A percentile compares a stretch with the other conserved stretches of the same genome.
These are phyloP conservation scores for Callipepla squamata DNA, from an alignment of 2,113 vertebrate species.

Conservation along the genomic window DNA sequence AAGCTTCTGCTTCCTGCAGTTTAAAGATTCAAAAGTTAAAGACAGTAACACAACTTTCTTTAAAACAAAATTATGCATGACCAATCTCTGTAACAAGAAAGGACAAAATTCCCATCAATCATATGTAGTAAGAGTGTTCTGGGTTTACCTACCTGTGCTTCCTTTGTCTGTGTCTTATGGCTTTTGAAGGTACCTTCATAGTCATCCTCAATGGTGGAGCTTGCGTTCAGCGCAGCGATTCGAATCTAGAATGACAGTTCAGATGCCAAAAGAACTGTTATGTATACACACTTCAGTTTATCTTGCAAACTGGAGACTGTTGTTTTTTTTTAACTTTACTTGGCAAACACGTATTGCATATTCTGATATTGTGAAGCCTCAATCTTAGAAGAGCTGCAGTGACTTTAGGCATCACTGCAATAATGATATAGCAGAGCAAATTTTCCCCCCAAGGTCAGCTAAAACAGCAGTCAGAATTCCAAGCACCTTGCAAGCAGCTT, in stretches of 20 bases:
- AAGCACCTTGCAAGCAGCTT: background rate
- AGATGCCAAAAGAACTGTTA: accelerated
- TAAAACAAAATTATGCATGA: background rate
- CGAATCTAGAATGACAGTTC: slow-evolving; percentile 81
- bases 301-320: background rate
- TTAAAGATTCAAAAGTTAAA: background rate
- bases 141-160: slow-evolving; percentile 86
- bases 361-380: background rate
- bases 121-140: background rate
- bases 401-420: background rate
- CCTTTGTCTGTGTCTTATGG: slow-evolving; percentile 93
- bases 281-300: background rate
- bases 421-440: background rate
- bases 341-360: background rate
- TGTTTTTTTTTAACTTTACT: background rate
- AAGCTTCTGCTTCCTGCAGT: slow-evolving; percentile 94
- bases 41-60: background rate
- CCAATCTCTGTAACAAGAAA: background rate
- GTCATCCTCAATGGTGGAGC: slow-evolving; percentile 88
- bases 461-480: background rate
- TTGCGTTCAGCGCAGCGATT: slow-evolving; percentile 94
- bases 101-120: background rate
- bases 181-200: slow-evolving; percentile 89
- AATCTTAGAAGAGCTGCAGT: background rate
- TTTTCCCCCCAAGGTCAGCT: background rate